Conservation (phyloP, 2,888 invertebrate species). For the Drosophila paracracens region DNA sequence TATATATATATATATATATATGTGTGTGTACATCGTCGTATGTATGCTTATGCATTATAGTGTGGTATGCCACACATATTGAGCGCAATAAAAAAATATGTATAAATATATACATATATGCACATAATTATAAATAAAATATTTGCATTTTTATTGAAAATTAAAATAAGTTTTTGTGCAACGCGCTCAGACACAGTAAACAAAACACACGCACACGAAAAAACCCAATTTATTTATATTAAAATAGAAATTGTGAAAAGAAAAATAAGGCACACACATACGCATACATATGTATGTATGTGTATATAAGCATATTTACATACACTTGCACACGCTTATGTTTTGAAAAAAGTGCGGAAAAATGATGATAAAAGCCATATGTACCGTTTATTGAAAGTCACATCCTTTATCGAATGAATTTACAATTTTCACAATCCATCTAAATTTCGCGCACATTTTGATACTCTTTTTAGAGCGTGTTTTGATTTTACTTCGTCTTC, state of each 20-base stretch:
- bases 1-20: not conserved
- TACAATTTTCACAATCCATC: not conserved
- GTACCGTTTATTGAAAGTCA: not conserved
- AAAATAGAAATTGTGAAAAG: constrained; percentile 44
- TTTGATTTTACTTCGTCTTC: not conserved
- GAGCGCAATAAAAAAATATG: constrained; percentile 29
- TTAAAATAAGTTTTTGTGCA: constrained; percentile 70
- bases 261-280: constrained; percentile 22
- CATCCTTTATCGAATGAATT: not conserved
- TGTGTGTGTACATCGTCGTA: constrained; percentile 3
- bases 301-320: constrained; percentile 10
- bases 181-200: constrained; percentile 5
- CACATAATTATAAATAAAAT: constrained; percentile 72
- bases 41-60: constrained; percentile 1
- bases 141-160: constrained; percentile 78
- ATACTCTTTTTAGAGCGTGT: not conserved
- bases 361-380: not conserved
- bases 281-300: not conserved
- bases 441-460: not conserved
- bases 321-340: not conserved
- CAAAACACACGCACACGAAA: constrained; percentile 2
- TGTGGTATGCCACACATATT: constrained; percentile 40
- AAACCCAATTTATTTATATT: constrained; percentile 36
- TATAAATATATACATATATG: constrained; percentile 21
- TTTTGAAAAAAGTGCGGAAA: constrained; percentile 12